Percentiles rank a stretch among this genome's conserved stretches.
phyloP scores from a whole-genome alignment of 2,797 vertebrate species.

The Anabas testudineus region DNA sequence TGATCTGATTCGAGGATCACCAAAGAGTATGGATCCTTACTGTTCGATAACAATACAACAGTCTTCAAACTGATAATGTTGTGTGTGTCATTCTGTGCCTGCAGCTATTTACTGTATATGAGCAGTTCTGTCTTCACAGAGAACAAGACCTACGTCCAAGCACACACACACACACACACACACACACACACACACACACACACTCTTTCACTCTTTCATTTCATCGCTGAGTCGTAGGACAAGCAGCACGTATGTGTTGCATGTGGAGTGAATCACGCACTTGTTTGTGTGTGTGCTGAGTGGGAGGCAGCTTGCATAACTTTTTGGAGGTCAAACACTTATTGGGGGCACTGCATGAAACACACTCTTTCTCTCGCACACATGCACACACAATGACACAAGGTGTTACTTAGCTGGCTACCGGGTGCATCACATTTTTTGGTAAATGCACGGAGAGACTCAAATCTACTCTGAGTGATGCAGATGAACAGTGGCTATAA shows the following conservation, averaged over 20 bases:
- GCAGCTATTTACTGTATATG: conserved; percentile 9
- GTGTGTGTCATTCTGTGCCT: no score
- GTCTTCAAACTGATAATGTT: no score
- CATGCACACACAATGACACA: conserved; percentile 1
- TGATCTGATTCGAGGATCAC: no score
- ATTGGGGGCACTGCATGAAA: conserved; percentile 48
- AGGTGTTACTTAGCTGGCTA: conserved; percentile 51
- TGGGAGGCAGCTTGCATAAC: conserved; percentile 63
- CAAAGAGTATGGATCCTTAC: no score
- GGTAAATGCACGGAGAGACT: neutral
- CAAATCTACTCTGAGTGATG: neutral
- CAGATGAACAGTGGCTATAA: neutral
- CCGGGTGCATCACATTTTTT: conserved; percentile 20
- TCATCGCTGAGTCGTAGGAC: conserved; percentile 23
- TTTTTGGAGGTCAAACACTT: conserved; percentile 60
- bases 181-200: conserved; percentile 4
- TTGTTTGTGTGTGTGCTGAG: conserved; percentile 36
- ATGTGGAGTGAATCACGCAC: conserved; percentile 45
- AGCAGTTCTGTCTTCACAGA: conserved; percentile 16
- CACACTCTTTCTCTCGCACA: conserved; percentile 9
- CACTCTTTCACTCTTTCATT: conserved; percentile 24
- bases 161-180: conserved; percentile 4
- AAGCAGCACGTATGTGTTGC: conserved; percentile 16
- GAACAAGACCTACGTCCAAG: conserved; percentile 28
- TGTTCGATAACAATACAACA: no score